phyloP scores from a whole-genome alignment of 2,797 vertebrate species.

The Helicolenus hilgendorfi region DNA sequence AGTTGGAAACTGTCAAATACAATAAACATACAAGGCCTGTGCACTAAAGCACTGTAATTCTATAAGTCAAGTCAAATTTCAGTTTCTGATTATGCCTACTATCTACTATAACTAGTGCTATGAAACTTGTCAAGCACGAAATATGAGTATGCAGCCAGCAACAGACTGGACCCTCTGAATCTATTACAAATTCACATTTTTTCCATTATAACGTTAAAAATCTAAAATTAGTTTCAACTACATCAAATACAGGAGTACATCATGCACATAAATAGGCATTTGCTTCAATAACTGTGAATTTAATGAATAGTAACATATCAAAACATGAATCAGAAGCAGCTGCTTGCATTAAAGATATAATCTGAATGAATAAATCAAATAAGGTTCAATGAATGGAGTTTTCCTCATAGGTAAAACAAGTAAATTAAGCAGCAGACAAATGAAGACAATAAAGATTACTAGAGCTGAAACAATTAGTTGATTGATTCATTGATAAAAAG shows the following conservation, averaged over 20 bases:
- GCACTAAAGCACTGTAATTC: neutral
- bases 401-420: neutral
- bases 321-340: neutral
- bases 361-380: neutral
- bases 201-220: neutral
- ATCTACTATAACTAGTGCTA: neutral
- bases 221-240: neutral
- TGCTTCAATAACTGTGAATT: neutral
- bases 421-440: neutral
- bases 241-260: neutral
- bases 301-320: neutral
- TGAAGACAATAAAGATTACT: neutral
- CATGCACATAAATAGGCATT: neutral
- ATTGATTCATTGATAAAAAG: neutral
- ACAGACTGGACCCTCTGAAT: neutral
- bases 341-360: neutral
- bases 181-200: neutral
- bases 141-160: neutral
- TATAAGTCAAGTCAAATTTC: neutral
- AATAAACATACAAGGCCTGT: neutral
- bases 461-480: neutral
- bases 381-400: neutral
- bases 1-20: neutral
- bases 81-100: neutral
- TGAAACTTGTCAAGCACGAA: conserved; percentile 1